These are phyloP conservation scores for Megalopta genalis DNA, from an alignment of 1,140 invertebrate genomes.

Conservation along the genomic window DNA sequence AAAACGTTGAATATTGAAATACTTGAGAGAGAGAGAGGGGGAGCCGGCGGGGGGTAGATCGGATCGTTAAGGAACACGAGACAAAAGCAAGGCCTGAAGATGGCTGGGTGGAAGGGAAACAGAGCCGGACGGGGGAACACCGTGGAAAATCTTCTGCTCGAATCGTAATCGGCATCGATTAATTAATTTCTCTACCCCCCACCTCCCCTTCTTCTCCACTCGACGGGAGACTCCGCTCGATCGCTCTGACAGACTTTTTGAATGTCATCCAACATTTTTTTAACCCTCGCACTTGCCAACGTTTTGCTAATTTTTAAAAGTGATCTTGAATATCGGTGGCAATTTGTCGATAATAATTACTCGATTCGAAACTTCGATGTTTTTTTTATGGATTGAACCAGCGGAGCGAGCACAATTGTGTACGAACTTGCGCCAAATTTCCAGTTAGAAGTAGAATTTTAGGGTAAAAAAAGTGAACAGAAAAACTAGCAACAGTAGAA, in stretches of 20 bases:
- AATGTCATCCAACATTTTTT: slow-evolving; percentile 32
- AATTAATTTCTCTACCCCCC: slow-evolving; percentile 58
- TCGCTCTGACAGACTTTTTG: slow-evolving; percentile 27
- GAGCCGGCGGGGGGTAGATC: no score
- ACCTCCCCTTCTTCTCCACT: slow-evolving; percentile 14
- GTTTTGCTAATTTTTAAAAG: no score
- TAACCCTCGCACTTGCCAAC: no score
- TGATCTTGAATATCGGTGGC: no score
- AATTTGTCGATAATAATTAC: no score
- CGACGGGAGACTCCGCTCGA: slow-evolving; percentile 12
- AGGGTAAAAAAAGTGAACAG: no score
- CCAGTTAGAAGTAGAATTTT: no score
- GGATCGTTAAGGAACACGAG: slow-evolving; percentile 32
- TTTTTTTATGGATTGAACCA: no score
- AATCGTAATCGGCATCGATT: slow-evolving; percentile 49
- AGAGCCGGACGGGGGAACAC: background rate
- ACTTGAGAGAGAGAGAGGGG: background rate
- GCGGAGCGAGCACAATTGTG: no score
- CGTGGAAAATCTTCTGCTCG: slow-evolving; percentile 4
- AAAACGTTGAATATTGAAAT: slow-evolving; percentile 35
- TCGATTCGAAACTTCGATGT: no score
- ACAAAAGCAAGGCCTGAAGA: slow-evolving; percentile 5
- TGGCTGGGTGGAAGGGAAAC: background rate
- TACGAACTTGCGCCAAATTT: no score
- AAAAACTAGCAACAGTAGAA: no score